Evolutionary conservation across 2,797 vertebrate species (phyloP).

Genomic region (Orientallactaga sibirica): DNA sequence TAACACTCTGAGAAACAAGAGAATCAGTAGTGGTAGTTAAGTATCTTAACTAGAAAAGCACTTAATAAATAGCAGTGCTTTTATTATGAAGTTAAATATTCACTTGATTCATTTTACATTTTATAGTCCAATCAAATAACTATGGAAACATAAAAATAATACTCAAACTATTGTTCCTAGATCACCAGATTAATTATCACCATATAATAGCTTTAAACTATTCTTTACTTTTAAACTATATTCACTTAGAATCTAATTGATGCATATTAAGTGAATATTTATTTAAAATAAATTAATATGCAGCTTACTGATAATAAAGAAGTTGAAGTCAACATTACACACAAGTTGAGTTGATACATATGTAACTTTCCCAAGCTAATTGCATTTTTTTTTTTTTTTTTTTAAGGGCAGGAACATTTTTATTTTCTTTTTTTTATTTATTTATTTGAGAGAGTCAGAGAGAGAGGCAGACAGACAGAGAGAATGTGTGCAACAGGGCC

Average conservation of each 20-base stretch:
- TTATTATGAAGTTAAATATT: slow-evolving; percentile 38
- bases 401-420: too few relatives aligned
- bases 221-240: neutral
- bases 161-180: neutral
- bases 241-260: too few relatives aligned
- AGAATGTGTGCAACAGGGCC: too few relatives aligned
- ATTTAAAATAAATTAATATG: slow-evolving; percentile 34
- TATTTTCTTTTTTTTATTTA: too few relatives aligned
- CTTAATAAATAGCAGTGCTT: neutral
- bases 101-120: slow-evolving; percentile 17
- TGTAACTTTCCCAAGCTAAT: neutral
- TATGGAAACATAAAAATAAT: slow-evolving; percentile 32
- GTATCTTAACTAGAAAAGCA: slow-evolving; percentile 8
- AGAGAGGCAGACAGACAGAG: too few relatives aligned
- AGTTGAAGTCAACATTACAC: neutral
- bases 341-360: neutral
- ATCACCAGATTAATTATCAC: slow-evolving; percentile 32
- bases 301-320: neutral
- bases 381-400: slow-evolving; percentile 8
- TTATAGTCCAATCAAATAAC: slow-evolving; percentile 29
- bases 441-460: too few relatives aligned
- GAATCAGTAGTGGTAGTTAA: neutral
- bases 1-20: neutral
- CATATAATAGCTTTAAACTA: neutral
- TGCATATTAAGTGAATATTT: neutral